A percentile compares a stretch with the other conserved stretches of the same genome.
phyloP scores from a whole-genome alignment of 2,113 vertebrate genomes.

The Gasterosteus nipponicus region DNA sequence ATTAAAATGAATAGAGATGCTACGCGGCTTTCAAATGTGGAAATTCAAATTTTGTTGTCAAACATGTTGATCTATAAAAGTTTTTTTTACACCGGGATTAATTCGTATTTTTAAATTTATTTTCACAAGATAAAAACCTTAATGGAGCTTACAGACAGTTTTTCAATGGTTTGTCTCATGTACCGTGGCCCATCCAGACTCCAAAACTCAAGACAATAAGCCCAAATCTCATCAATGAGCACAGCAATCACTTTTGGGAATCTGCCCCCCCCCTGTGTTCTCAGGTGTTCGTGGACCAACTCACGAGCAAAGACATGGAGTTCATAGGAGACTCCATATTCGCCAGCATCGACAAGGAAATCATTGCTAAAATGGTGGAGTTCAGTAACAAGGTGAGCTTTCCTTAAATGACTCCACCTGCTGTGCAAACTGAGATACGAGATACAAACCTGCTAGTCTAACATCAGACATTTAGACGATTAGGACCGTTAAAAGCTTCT shows the following conservation, averaged over 20 bases:
- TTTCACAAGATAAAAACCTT: neutral
- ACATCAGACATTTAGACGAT: neutral
- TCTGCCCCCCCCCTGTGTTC: neutral
- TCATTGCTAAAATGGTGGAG: conserved; percentile 92
- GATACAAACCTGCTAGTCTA: neutral
- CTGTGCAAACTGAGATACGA: neutral
- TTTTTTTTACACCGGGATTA: neutral
- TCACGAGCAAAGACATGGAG: conserved; percentile 92
- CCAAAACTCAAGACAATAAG: neutral
- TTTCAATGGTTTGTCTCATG: neutral
- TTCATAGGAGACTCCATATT: conserved; percentile 91
- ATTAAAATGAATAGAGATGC: neutral
- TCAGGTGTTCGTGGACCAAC: conserved; percentile 95
- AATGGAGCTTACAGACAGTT: neutral
- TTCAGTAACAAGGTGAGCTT: conserved; percentile 91
- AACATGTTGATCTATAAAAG: too few species aligned
- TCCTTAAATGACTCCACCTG: neutral
- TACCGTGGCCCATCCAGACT: neutral
- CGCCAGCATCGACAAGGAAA: conserved; percentile 86
- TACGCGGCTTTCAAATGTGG: neutral
- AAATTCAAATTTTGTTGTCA: too few species aligned
- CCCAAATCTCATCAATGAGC: neutral
- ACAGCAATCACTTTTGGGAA: neutral
- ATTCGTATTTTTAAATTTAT: too few species aligned
- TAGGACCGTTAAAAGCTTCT: neutral